Evolutionary conservation across 2,797 vertebrate genomes (phyloP), one percentile per base, ranked within the genome.

Genomic region (Atherinosoma microstoma): DNA sequence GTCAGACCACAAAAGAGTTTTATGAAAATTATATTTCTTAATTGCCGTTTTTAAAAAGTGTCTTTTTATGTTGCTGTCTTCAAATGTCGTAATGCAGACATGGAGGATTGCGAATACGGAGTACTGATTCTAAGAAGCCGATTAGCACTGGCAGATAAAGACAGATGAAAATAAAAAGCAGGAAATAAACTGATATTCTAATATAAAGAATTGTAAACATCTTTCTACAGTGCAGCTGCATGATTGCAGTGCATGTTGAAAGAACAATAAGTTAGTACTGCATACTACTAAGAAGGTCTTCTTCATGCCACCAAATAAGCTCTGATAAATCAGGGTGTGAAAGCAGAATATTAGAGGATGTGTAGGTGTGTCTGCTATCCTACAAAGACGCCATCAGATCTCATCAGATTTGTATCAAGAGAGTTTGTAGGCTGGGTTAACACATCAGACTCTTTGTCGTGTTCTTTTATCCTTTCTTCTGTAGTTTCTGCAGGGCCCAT

Each of bases 1-100:
- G 72, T 76, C 40, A 0, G 75, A 36, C 68, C 51, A 65, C 73
- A 64, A 71, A 61, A 80, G 53, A 27, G 53, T 76, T 86, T 84
- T 58, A 73, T 64, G 63, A 70, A 67, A 68, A 57, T 53, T 68
- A 34, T 57, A 75, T 69, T 62, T 84, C 76, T 73, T 34, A 15
- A 63, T 32, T 47, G 22, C 59, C 18, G 7, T 13, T 36, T 61
- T 40, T 3, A 32, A 24, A 36, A 60, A 60, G 0, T 5, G 36
- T 35, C 42, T 0, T 62, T 73, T 58, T 75, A 66, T 64, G 13
- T 57, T n/a, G 0, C 10, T 18, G 42, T 58, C 42, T 49, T 58
- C 29, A 38, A 64, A 65, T 3, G 32, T 72, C 83, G 73, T 16
- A 58, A 38, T 35, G 35, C 0, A 6, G 9, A 47, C 1, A 35